A percentile compares a stretch with the other conserved stretches of the same genome.
These are phyloP conservation scores for Protomyctophum bolini DNA, from an alignment of 2,113 vertebrate genomes.

Conservation along the genomic window DNA sequence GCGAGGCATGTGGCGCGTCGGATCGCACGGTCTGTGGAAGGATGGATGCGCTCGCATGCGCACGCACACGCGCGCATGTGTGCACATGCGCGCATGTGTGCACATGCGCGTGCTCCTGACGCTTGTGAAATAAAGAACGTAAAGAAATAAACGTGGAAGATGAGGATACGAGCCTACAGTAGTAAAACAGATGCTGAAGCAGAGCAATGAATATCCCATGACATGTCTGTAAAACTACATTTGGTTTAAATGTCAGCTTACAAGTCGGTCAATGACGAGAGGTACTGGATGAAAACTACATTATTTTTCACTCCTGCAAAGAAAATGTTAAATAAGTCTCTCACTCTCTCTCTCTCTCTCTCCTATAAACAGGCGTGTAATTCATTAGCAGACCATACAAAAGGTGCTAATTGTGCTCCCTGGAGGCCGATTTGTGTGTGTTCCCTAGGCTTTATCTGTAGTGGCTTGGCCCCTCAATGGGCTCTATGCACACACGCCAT, in stretches of 20 bases:
- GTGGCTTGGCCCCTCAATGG: slow-evolving; percentile 59
- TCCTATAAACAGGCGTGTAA: slow-evolving; percentile 49
- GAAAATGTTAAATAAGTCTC: background rate
- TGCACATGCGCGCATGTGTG: background rate
- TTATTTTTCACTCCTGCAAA: slow-evolving; percentile 24
- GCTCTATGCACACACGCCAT: background rate
- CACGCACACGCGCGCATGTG: background rate
- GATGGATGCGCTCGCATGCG: background rate
- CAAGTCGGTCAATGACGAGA: slow-evolving; percentile 28
- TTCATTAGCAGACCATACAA: slow-evolving; percentile 75
- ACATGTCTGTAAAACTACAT: slow-evolving; percentile 46
- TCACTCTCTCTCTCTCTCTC: slow-evolving; percentile 44
- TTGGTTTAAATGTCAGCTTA: slow-evolving; percentile 25
- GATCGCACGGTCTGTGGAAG: slow-evolving; percentile 37
- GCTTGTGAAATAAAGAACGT: slow-evolving; percentile 41
- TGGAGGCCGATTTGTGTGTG: slow-evolving; percentile 53
- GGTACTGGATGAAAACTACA: background rate
- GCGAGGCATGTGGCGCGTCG: slow-evolving; percentile 65
- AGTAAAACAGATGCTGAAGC: slow-evolving; percentile 20
- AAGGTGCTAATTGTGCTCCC: slow-evolving; percentile 69
- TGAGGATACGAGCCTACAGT: background rate
- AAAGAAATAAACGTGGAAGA: background rate
- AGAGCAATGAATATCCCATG: slow-evolving; percentile 55
- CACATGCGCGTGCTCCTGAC: slow-evolving; percentile 13
- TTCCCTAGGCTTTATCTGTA: slow-evolving; percentile 60